A percentile compares a stretch with the other conserved stretches of the same genome.
Conservation (phyloP, 2,113 vertebrate genomes). For the Lucifuga dentata region DNA sequence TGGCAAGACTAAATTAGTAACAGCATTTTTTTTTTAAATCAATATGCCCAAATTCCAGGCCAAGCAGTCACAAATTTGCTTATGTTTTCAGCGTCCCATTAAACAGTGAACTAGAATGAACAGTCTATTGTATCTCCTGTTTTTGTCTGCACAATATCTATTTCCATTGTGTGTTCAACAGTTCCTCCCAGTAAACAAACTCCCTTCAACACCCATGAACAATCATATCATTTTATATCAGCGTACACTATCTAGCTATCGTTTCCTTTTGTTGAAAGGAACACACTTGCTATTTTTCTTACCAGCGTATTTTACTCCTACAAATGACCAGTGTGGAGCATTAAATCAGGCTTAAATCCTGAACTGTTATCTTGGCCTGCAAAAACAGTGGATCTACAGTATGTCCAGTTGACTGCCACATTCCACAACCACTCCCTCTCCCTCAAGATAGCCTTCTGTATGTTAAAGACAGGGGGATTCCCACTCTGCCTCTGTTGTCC, state of each 20-base stretch:
- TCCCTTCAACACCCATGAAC: constrained; percentile 17
- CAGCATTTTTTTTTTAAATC: too few species aligned
- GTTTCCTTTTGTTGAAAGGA: constrained; percentile 10
- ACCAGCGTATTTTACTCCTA: constrained; percentile 17
- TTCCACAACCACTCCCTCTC: constrained; percentile 53
- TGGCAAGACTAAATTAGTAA: too few species aligned
- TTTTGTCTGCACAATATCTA: constrained; percentile 1
- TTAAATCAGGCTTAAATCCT: constrained; percentile 49
- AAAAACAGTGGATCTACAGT: constrained; percentile 27
- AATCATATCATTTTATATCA: constrained; percentile 3
- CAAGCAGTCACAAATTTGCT: too few species aligned
- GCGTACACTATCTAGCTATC: background rate
- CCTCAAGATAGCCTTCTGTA: constrained; percentile 15
- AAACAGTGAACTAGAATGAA: background rate
- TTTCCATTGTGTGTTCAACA: constrained; percentile 6
- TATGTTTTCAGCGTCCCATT: background rate
- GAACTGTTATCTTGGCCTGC: constrained; percentile 44
- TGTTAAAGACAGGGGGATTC: constrained; percentile 60
- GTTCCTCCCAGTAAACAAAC: constrained; percentile 1
- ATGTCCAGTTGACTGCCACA: constrained; percentile 53
- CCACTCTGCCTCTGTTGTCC: constrained; percentile 58
- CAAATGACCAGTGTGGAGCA: background rate
- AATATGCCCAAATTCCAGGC: background rate
- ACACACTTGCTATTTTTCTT: constrained; percentile 9
- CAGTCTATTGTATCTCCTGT: background rate